phyloP scores from a whole-genome alignment of 2,888 invertebrate species.

The Lasius platythorax region DNA sequence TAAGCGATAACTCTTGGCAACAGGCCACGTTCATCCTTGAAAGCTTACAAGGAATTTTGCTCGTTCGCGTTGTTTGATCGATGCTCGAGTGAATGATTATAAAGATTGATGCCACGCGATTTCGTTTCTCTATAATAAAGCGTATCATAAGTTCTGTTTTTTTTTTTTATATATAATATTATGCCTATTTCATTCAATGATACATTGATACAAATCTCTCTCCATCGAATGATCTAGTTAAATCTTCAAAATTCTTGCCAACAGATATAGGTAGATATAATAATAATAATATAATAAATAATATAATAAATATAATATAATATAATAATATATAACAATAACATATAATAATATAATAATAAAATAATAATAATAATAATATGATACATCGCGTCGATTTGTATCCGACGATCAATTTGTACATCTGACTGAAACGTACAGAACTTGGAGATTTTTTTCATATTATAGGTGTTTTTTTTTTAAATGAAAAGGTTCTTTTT shows the following conservation, averaged over 20 bases:
- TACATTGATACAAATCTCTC: background rate
- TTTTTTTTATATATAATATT: background rate
- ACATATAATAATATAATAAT: background rate
- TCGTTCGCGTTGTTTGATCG: constrained; percentile 31
- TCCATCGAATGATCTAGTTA: background rate
- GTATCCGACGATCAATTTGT: too few relatives aligned
- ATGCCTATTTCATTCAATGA: background rate
- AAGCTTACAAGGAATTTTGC: constrained; percentile 25
- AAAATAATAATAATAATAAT: background rate
- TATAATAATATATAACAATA: background rate
- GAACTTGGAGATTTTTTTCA: background rate
- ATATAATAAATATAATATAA: background rate
- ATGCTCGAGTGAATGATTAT: constrained; percentile 32
- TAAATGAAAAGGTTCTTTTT: background rate
- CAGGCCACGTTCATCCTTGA: constrained; percentile 34
- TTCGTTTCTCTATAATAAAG: constrained; percentile 2
- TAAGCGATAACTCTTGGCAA: constrained; percentile 22
- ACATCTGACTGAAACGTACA: background rate
- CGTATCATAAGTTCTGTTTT: background rate
- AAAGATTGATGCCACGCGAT: constrained; percentile 26
- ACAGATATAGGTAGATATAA: background rate
- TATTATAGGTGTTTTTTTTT: background rate
- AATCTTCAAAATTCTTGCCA: background rate
- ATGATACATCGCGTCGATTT: background rate
- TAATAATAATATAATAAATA: background rate